Evolutionary conservation across 2,113 vertebrate genomes (phyloP), one percentile per base, ranked within the genome.

Genomic region (Ranitomeya variabilis): DNA sequence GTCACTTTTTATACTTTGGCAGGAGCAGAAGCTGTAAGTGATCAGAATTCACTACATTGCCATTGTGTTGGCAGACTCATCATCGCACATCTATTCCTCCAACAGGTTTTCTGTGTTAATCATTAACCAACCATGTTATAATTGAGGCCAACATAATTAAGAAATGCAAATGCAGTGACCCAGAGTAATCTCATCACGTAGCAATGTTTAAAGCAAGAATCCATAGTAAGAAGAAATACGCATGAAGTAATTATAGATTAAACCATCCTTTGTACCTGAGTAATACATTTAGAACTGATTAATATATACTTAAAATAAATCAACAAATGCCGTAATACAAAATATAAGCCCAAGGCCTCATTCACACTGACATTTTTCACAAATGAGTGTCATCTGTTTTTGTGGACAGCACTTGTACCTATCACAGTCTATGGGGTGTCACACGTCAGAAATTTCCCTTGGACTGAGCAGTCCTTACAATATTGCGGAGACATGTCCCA

Each of bases 131-230:
- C 23, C 12, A 67, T 2, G 19, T 26, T 86, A 60, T 51, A 57
- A 23, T 9, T n/a, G 57, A 6, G 21, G 26, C 18, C 26, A 60
- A 37, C 19, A 13, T 77, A 18, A 67, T 86, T 45, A 51, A 12
- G 45, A 78, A 66, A 79, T 67, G 59, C 85, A 54, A 86, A 79
- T 66, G 59, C 60, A 55, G n/a, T 54, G 60, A 86, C 45, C 45
- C 60, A 23, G 15, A 52, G 55, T 0, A 13, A 52, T 23, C 13
- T 12, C 15, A 37, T 4, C 21, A 21, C 14, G 1, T 6, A 64
- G 31, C 59, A 81, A 37, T 54, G 26, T 37, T 19, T 62, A 37
- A 81, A 62, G 12, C 26, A 57, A 55, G 21, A 54, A 55, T 45
- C 76, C 9, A 54, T 21, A 55, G 13, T 23, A 11, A 31, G 23